Base-by-base conservation (phyloP, 1,140 invertebrate species). In the Zaprionus kolodkinae region DNA sequence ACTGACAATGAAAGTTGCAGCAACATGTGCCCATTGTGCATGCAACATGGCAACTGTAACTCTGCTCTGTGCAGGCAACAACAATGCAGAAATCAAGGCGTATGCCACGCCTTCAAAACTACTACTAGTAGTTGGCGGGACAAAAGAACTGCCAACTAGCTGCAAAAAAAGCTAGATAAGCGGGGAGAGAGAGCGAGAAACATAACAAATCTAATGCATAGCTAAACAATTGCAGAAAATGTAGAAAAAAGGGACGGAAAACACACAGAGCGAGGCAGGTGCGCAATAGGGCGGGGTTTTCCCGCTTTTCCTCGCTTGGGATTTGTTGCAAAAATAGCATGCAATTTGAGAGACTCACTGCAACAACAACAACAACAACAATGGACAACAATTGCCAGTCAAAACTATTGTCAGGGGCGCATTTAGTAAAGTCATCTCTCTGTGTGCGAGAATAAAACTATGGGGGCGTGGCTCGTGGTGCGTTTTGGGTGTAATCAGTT, bases 1-100 rank as follows among this genome's bases (percentile, higher is more conserved):
- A 88, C 74, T 88, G 84, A 78, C 84, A 88, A 88, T 88, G 84
- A 88, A 79, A 69, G 60, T 63, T 78, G 78, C 74, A 75, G 70
- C 81, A 68, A 72, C 80, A 81, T 73, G 71, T 78, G 84, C 13
- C 25, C 70, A 67, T 72, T 63, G 66, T 62, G 54, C 67, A 73
- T 79, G 78, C 82, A 85, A 67, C 78, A 67, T 45, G 56, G 71
- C 21, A 21, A 21, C 66, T 67, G 70, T 75, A 68, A 59, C 50
- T 76, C 50, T 76, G 65, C 74, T 78, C 75, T 85, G 82, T 82
- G 69, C 76, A 79, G 60, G 68, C 79, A 70, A 56, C 78, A 67
- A 48, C 70, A 85, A 85, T 81, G 74, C 85, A 68, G 78, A 85
- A 75, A 84, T 72, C 61, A 33, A 50, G 54, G 38, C 70, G 62